Conservation (phyloP, 2,888 invertebrate species). For the Lepidocyrtinus sp. region DNA sequence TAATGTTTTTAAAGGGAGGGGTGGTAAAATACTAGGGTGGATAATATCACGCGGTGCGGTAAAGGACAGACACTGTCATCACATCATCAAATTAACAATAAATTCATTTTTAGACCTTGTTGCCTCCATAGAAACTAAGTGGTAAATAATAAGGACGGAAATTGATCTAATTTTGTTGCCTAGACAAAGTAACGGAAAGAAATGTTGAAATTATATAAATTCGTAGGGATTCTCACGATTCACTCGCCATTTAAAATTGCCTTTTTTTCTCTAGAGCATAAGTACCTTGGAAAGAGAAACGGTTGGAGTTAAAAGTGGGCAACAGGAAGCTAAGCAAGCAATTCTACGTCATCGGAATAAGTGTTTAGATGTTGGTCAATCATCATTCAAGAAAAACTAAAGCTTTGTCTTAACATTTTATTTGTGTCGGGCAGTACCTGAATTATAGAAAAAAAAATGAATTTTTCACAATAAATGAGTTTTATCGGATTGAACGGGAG, state of each 20-base stretch:
- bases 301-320: too few relatives aligned
- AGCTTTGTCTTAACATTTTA: slow-evolving; percentile 33
- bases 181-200: not conserved
- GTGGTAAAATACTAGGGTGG: not conserved
- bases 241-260: slow-evolving; percentile 11
- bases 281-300: slow-evolving; percentile 6
- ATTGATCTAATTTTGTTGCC: not conserved
- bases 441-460: slow-evolving; percentile 36
- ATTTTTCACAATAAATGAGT: slow-evolving; percentile 25
- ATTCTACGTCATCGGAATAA: too few relatives aligned
- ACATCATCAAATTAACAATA: slow-evolving; percentile 11
- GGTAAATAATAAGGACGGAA: not conserved
- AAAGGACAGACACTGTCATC: not conserved
- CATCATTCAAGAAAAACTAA: slow-evolving; percentile 40
- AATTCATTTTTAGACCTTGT: too few relatives aligned
- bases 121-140: slow-evolving; percentile 11
- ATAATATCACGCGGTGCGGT: not conserved
- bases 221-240: too few relatives aligned
- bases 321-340: too few relatives aligned
- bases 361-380: slow-evolving; percentile 20
- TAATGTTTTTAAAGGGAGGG: slow-evolving; percentile 5
- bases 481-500: slow-evolving; percentile 30
- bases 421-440: slow-evolving; percentile 61
- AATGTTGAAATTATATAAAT: too few relatives aligned
- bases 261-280: slow-evolving; percentile 5